These are phyloP conservation scores for Hybognathus amarus DNA, from an alignment of 2,797 vertebrate genomes.

Conservation along the genomic window DNA sequence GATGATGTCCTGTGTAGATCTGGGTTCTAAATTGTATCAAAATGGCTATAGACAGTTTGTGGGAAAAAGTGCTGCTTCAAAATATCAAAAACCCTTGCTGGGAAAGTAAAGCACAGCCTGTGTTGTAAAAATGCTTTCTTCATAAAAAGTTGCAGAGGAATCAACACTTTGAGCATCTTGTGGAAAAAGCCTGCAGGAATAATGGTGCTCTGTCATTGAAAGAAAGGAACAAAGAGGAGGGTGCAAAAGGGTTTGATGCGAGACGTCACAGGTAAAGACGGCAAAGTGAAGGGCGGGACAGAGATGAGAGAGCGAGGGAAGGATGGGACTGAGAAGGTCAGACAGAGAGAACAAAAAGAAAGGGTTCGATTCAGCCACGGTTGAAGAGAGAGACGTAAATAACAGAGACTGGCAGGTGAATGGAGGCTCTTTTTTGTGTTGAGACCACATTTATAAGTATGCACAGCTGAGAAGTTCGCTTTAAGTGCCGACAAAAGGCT, in stretches of 20 bases:
- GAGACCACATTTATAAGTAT: constrained; percentile 40
- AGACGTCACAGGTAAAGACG: constrained; percentile 40
- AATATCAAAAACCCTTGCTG: constrained; percentile 24
- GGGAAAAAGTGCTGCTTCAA: background rate
- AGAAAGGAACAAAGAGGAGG: constrained; percentile 34
- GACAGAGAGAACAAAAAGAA: constrained; percentile 44
- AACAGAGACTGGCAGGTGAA: constrained; percentile 53
- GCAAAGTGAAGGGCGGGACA: constrained; percentile 37
- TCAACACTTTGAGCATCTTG: constrained; percentile 12
- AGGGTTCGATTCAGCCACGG: constrained; percentile 35
- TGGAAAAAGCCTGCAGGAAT: constrained; percentile 31
- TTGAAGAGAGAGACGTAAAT: constrained; percentile 48
- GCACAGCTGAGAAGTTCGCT: constrained; percentile 29
- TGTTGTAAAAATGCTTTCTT: constrained; percentile 19
- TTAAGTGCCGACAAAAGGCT: constrained; percentile 26
- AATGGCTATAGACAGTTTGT: background rate
- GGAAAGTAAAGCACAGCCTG: background rate
- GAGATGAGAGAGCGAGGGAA: constrained; percentile 50
- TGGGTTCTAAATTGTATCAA: background rate
- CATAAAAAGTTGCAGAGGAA: constrained; percentile 32
- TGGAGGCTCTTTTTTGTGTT: constrained; percentile 38
- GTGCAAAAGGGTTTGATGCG: constrained; percentile 38
- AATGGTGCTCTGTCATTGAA: constrained; percentile 20
- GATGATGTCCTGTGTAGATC: background rate
- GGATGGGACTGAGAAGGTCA: constrained; percentile 42